Evolutionary conservation across 2,888 invertebrate species (phyloP), one percentile per base, ranked within the genome.

Genomic region (Drosophila cracens): DNA sequence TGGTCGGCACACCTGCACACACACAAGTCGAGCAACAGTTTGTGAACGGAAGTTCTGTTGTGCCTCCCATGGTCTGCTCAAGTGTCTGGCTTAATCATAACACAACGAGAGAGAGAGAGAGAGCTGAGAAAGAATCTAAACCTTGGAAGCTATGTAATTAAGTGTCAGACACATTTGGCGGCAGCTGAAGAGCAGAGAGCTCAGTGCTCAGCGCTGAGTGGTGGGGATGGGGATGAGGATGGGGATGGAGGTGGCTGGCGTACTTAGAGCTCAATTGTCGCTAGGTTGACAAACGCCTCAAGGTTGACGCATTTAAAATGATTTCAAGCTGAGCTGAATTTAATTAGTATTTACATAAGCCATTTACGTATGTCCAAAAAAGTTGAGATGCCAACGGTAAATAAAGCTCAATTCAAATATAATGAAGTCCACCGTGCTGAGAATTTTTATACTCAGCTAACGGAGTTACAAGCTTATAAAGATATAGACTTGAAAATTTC

Each of bases 61-160:
- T 27, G 51, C 54, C 4, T 59, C 18, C 18, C 18, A n/a, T n/a
- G 29, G 51, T 52, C 51, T 68, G 59, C 33, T 52, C 43, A 27
- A 49, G 61, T 63, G 78, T 78, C 70, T 81, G 72, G 48, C 67
- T 49, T 63, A 76, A 79, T 79, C 74, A 82, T 43, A 81, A 74
- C 70, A 76, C 63, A 64, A 16, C 10, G 13, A 29, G 25, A 56
- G 68, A 25, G 11, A 33, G 31, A 40, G 31, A 57, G 10, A 13
- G 25, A 56, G 68, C 34, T 31, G 43, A 38, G 48, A 16, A 13
- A 52, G 16, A 43, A 31, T 31, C 61, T 48, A 27, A 43, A 36
- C 51, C 46, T 31, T 59, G 66, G 57, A 64, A 25, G 16, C 70
- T 71, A 74, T 75, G 68, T 80, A 78, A 83, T 81, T 80, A 75